Evolutionary conservation across 1,140 invertebrate genomes (phyloP).

Genomic region (Solenopsis fugax): DNA sequence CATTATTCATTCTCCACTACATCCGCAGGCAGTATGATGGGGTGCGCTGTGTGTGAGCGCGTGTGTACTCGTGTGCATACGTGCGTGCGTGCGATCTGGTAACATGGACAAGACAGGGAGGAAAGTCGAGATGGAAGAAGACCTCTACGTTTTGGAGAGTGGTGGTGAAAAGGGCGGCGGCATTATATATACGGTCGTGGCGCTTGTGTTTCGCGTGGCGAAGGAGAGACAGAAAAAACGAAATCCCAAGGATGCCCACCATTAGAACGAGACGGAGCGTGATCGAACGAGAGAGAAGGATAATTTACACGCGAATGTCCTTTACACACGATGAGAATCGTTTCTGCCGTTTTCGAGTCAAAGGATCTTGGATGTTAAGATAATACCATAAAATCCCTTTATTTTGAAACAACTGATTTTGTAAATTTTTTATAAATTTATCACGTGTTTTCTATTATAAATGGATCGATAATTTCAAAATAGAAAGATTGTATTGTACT

Average conservation of each 20-base stretch:
- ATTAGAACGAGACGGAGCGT: constrained; percentile 12
- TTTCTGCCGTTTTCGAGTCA: not conserved
- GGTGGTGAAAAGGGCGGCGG: constrained; percentile 73
- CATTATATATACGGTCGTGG: constrained; percentile 53
- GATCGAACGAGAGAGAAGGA: constrained; percentile 25
- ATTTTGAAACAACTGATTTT: not conserved
- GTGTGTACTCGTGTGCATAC: constrained; percentile 6
- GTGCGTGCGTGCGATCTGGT: constrained; percentile 1
- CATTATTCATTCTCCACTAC: constrained; percentile 78
- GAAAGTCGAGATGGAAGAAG: constrained; percentile 60
- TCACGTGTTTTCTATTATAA: not conserved
- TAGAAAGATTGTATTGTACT: not conserved
- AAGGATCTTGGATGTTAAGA: no score
- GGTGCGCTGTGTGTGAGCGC: constrained; percentile 61
- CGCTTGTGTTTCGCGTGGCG: constrained; percentile 16
- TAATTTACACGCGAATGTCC: constrained; percentile 17
- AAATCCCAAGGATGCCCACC: constrained; percentile 61
- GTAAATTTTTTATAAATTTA: not conserved
- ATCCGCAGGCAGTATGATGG: constrained; percentile 64
- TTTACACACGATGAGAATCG: constrained; percentile 66
- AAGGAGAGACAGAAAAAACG: constrained; percentile 51
- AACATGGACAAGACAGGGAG: constrained; percentile 17
- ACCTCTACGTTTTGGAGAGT: constrained; percentile 53
- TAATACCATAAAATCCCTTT: not conserved
- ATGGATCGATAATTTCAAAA: not conserved